Base-by-base conservation (phyloP, 1,140 invertebrate genomes). In the Aphis craccivora region DNA sequence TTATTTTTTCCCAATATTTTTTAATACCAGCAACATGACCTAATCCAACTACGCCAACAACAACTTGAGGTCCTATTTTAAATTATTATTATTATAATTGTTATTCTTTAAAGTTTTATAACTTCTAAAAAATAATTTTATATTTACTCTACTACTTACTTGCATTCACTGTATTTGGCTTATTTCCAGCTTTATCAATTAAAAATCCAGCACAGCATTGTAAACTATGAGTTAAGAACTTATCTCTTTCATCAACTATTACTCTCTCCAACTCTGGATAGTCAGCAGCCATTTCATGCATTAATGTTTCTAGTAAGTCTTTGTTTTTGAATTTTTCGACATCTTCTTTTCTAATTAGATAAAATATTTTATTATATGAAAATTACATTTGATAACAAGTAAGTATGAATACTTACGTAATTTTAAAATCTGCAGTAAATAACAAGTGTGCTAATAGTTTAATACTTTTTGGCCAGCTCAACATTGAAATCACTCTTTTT, bases 41-140 rank as follows among this genome's bases (percentile, higher is more conserved):
- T 93, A 99, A 98, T 11, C 99, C 99, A 40, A 99, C 98, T 30
- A 99, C 97, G 90, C 98, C 99, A 45, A 99, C 98, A 43, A 99
- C 97, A 94, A 95, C 95, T 25, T 95, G 93, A 87, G 94, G 94
- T 43, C 37, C 91, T 93, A 84, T 51, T 93, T 25, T n/a, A 55
- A 93, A 45, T 67, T 22, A 67, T 90, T 37, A 43, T 67, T 67
- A n/a, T n/a, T 9, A 30, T 88, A 35, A 88, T 51, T 53, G 11
- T 87, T 45, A 45, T 30, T 8, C 45, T 45, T 86, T 8, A 30
- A 45, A 45, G 11, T n/a, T 5, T 87, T 35, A 89, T 37, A 45
- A 90, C 40, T 40, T 37, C 2, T 37, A 37, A 35, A 94, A 67
- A 14, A 18, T 53, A 25, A 81, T n/a, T 37, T 8, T 88, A 83